A percentile compares a stretch with the other conserved stretches of the same genome.
These are phyloP conservation scores for Oasisia sp. DNA, from an alignment of 2,888 invertebrate genomes.

Conservation along the genomic window DNA sequence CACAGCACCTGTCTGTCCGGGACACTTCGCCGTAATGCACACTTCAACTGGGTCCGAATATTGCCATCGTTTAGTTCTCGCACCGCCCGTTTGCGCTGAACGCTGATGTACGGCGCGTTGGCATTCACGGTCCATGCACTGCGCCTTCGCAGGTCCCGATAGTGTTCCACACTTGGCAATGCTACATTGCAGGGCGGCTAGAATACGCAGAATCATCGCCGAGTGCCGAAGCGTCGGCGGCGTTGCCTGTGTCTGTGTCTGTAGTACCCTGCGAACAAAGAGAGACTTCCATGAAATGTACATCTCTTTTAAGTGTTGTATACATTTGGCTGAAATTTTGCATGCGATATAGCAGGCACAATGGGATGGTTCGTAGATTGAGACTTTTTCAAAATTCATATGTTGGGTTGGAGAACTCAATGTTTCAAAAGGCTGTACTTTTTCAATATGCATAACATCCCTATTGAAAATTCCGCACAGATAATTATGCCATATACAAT, in stretches of 20 bases:
- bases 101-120: background rate
- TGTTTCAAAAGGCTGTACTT: too few species aligned
- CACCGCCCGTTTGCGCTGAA: background rate
- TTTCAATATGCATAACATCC: too few species aligned
- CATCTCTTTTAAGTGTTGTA: too few species aligned
- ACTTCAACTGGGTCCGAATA: constrained; percentile 39
- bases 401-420: too few species aligned
- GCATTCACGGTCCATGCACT: background rate
- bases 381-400: too few species aligned
- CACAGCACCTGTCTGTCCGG: constrained; percentile 32
- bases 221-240: background rate
- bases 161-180: background rate
- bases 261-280: background rate
- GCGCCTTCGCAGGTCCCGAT: background rate
- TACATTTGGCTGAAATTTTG: too few species aligned
- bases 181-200: background rate
- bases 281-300: background rate
- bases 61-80: constrained; percentile 37
- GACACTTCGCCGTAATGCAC: constrained; percentile 34
- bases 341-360: too few species aligned
- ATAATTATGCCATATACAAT: too few species aligned
- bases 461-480: too few species aligned
- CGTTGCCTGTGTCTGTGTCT: background rate
- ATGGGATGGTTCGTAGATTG: too few species aligned
- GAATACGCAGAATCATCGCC: background rate